These are phyloP conservation scores for Molossus molossus DNA, from an alignment of 2,797 vertebrate genomes.

Conservation along the genomic window DNA sequence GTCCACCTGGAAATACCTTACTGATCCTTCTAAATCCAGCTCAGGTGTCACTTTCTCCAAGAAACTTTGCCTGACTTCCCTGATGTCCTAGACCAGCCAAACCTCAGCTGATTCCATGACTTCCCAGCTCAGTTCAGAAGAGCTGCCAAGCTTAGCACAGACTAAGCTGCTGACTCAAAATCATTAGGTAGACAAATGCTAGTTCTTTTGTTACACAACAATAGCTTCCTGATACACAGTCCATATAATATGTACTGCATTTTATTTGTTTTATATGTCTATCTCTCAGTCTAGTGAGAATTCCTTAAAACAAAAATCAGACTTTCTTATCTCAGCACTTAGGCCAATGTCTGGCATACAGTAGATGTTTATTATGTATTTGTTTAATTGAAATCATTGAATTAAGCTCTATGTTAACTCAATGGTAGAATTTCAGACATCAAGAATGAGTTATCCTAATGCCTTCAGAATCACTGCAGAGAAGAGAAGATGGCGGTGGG, in stretches of 20 bases:
- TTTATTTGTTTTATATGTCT: conserved; percentile 17
- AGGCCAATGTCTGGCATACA: neutral
- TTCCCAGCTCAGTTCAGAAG: conserved; percentile 4
- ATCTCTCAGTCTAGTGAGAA: neutral
- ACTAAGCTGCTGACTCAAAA: neutral
- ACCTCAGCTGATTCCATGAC: neutral
- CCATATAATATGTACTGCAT: neutral
- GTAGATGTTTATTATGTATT: neutral
- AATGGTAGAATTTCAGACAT: conserved; percentile 5
- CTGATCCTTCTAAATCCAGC: conserved; percentile 6
- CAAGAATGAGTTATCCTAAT: neutral
- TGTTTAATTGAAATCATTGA: conserved; percentile 13
- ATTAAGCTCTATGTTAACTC: conserved; percentile 30
- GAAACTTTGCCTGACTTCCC: conserved; percentile 22
- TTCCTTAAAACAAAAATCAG: neutral
- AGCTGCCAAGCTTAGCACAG: neutral
- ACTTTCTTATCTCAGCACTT: neutral
- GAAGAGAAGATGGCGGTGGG: too few relatives aligned
- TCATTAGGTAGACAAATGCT: neutral
- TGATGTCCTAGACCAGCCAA: neutral
- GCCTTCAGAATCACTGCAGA: neutral
- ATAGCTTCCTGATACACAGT: neutral
- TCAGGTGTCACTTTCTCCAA: neutral
- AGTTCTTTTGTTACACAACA: conserved; percentile 47
- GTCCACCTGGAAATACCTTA: neutral